These are phyloP conservation scores for Diploptera punctata DNA, from an alignment of 2,888 invertebrate species.

Conservation along the genomic window DNA sequence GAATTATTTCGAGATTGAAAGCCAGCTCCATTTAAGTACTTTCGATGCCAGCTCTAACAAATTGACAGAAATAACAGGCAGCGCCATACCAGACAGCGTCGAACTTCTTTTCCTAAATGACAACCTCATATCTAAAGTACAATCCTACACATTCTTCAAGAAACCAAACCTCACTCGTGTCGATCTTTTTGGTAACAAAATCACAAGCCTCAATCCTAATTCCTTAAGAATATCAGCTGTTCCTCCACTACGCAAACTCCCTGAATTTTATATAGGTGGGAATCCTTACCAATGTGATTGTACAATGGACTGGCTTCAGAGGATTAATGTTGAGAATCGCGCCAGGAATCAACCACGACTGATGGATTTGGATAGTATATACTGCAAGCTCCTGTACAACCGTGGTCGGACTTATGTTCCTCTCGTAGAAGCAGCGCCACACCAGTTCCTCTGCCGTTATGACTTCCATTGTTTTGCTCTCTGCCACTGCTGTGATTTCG, in stretches of 20 bases:
- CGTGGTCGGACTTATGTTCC: slow-evolving; percentile 76
- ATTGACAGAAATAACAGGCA: slow-evolving; percentile 80
- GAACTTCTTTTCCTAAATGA: slow-evolving; percentile 80
- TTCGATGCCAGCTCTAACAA: slow-evolving; percentile 85
- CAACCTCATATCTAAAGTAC: slow-evolving; percentile 81
- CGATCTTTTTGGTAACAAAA: slow-evolving; percentile 81
- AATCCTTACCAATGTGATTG: slow-evolving; percentile 90
- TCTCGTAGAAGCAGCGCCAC: slow-evolving; percentile 77
- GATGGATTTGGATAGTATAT: slow-evolving; percentile 82
- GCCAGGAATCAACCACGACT: slow-evolving; percentile 81
- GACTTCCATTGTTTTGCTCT: slow-evolving; percentile 84
- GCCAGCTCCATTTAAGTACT: slow-evolving; percentile 76
- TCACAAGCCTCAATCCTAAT: slow-evolving; percentile 76
- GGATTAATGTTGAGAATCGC: slow-evolving; percentile 74
- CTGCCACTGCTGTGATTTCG: slow-evolving; percentile 91
- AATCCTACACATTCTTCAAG: slow-evolving; percentile 86
- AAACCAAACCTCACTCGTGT: slow-evolving; percentile 84
- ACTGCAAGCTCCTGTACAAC: slow-evolving; percentile 81
- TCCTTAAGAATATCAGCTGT: slow-evolving; percentile 78
- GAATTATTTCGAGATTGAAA: slow-evolving; percentile 85
- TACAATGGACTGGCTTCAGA: slow-evolving; percentile 90
- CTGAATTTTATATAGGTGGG: slow-evolving; percentile 83
- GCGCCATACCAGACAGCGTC: slow-evolving; percentile 83
- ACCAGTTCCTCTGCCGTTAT: slow-evolving; percentile 86
- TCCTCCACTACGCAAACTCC: slow-evolving; percentile 72